Base-by-base conservation (phyloP, 92 coral and sea anemone species). In the Phymanthus crucifer region DNA sequence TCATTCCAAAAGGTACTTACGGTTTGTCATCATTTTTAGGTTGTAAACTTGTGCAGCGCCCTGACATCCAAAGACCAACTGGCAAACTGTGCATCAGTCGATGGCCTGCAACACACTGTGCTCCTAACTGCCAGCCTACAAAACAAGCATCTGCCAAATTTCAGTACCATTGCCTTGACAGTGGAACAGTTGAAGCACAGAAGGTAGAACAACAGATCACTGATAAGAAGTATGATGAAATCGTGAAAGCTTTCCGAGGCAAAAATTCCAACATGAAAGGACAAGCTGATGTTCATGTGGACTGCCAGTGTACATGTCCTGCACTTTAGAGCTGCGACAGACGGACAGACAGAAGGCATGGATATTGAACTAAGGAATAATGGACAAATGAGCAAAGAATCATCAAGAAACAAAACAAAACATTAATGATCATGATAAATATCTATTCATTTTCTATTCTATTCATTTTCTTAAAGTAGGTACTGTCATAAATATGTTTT, bases 231-330 rank as follows among this genome's bases (percentile, higher is more conserved):
- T 64, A 73, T 32, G 73, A 74, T n/a, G 54, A 61, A 32, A 75
- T 82, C 7, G n/a, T 73, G 43, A 66, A 74, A 31, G 35, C 61
- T 16, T 74, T 82, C 68, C 26, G 17, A 11, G 40, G 50, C 27
- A 48, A 54, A 72, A 18, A 36, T 1, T 7, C 23, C 26, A 57
- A 50, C 57, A 17, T 80, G 45, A 45, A 48, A 24, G 52, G 6
- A 14, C 40, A 54, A 17, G 66, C 86, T 12, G 34, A 14, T 38
- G 75, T 65, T 14, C 86, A 82, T 57, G 54, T 69, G 0, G 86
- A 82, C 67, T 82, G 86, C 43, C 67, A 82, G 40, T 82, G 86
- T 50, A 64, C 64, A 18, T 72, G 77, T n/a, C 71, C 73, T 17
- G 32, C 37, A 6, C 6, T 58, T 19, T 58, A 29, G 80, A 34